Conservation (phyloP, 2,113 vertebrate species). For the Calidris pugnax region DNA sequence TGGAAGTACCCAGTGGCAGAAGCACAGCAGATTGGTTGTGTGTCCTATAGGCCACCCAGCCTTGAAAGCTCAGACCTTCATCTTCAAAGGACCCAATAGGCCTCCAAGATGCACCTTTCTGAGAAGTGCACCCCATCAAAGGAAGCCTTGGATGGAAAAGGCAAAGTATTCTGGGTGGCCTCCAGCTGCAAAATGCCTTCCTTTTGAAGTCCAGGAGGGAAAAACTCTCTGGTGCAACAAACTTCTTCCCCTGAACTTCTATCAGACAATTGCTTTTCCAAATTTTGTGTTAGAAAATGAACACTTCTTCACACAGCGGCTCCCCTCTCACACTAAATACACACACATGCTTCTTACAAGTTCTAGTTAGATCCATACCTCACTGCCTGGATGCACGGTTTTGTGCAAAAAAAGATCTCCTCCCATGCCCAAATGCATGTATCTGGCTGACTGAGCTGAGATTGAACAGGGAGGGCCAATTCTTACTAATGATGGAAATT, state of each 20-base stretch:
- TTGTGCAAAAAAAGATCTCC: background rate
- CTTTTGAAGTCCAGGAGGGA: background rate
- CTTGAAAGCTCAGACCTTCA: background rate
- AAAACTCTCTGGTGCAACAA: background rate
- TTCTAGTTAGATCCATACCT: background rate
- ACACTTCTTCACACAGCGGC: accelerated
- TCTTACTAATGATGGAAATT: background rate
- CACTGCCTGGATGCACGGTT: background rate
- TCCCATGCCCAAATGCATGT: background rate
- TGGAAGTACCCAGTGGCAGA: background rate
- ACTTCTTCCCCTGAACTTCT: background rate
- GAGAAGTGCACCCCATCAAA: background rate
- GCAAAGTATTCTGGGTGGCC: background rate
- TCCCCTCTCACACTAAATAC: background rate
- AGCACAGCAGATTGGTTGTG: background rate
- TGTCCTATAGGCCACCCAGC: background rate
- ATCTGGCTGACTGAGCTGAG: background rate
- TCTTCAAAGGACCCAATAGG: background rate
- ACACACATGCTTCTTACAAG: background rate
- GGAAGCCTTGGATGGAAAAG: background rate
- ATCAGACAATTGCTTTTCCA: background rate
- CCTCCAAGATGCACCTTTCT: background rate
- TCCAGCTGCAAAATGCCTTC: background rate
- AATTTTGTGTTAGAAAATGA: background rate
- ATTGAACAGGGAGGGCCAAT: background rate